These are phyloP conservation scores for Gymnocheta viridis DNA, from an alignment of 2,888 invertebrate species.

Conservation along the genomic window DNA sequence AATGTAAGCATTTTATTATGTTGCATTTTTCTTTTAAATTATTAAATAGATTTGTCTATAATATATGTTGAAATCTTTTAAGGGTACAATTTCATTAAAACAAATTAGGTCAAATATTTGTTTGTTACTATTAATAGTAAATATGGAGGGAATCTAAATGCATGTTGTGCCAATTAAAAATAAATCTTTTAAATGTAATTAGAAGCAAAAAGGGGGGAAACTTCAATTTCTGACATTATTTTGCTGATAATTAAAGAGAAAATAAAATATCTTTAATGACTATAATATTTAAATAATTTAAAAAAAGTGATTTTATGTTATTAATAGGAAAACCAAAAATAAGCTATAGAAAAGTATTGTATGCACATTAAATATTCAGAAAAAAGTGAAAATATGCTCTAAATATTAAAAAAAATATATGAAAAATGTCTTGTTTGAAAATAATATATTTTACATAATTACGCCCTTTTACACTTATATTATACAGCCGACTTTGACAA, in stretches of 20 bases:
- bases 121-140: slow-evolving; percentile 21
- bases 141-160: neutral
- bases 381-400: neutral
- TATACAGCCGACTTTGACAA: no score
- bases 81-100: slow-evolving; percentile 32
- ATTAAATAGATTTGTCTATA: slow-evolving; percentile 58
- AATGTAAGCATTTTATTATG: neutral
- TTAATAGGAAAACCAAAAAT: no score
- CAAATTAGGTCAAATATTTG: slow-evolving; percentile 49
- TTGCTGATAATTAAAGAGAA: no score
- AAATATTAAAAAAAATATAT: neutral
- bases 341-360: no score
- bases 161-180: neutral
- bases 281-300: no score
- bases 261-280: no score
- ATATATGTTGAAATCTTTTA: slow-evolving; percentile 21
- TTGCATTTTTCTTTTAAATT: slow-evolving; percentile 35
- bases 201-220: neutral
- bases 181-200: neutral
- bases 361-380: neutral
- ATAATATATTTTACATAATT: no score
- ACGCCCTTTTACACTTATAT: no score
- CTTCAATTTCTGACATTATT: no score
- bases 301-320: no score
- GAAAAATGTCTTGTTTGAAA: no score